Evolutionary conservation across 2,113 vertebrate species (phyloP), one percentile per base, ranked within the genome.

Genomic region (Dryoscopus gambensis): DNA sequence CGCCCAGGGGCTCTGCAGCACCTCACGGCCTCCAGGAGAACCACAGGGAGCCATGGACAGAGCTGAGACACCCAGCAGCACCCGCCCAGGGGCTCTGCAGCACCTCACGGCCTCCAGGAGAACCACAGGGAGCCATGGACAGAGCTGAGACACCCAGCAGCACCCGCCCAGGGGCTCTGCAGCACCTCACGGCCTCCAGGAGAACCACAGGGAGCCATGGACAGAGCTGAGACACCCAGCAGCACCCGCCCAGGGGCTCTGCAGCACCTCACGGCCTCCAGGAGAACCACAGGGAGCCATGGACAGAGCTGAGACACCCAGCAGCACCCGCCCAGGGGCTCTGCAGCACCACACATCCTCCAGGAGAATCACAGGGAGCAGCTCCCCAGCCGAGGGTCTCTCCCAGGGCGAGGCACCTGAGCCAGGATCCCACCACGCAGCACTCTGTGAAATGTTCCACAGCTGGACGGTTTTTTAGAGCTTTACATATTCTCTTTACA

Each of bases 231-330:
- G 40, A 60, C 11, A 42, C 7, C n/a, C 14, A 3, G 1, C 9
- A 13, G 55, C 25, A 22, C 18, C 68, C 27, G 24, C 27, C 1
- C 18, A 19, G 35, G 56, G 21, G 14, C 23, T 18, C 35, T 50
- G 39, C 20, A 12, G 24, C 7, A 0, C 20, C 55, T 13, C 0
- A 5, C 3, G 12, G 8, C 67, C 46, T 5, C 1, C 1, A 6
- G 39, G 63, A 9, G 42, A 68, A 1, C 22, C 5, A 4, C 6
- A 56, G 33, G 11, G 11, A 13, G 25, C 62, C n/a, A 3, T 39
- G 42, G 73, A 53, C 5, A n/a, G 42, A 11, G 12, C 65, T 37
- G 22, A 4, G 40, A 60, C 11, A 42, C 7, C n/a, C 14, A 3
- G 1, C 9, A 13, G 55, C 25, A 22, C 18, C 68, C 27, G 24